Percentiles rank a stretch among this genome's conserved stretches.
These are phyloP conservation scores for Umimayanthus kanabou DNA, from an alignment of 92 coral and sea anemone genomes.

Conservation along the genomic window DNA sequence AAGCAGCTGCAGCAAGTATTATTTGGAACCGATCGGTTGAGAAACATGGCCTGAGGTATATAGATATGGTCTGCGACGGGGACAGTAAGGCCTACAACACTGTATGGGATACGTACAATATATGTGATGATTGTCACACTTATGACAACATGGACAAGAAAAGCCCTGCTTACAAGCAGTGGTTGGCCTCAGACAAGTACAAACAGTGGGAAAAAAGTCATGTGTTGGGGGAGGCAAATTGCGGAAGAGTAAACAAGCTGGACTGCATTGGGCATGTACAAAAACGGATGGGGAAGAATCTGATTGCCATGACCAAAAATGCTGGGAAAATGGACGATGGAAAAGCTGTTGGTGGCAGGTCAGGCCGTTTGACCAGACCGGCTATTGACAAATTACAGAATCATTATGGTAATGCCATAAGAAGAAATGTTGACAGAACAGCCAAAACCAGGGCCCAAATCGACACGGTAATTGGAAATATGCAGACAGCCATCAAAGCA, in stretches of 20 bases:
- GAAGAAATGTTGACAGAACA: background rate
- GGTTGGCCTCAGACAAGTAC: background rate
- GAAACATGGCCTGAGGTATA: constrained; percentile 1
- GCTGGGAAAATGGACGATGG: constrained; percentile 1
- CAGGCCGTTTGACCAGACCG: constrained; percentile 3
- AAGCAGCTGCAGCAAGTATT: constrained; percentile 12
- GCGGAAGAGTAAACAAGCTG: background rate
- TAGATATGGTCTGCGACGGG: constrained; percentile 21
- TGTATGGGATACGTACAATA: background rate
- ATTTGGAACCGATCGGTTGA: constrained; percentile 1
- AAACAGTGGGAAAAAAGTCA: constrained; percentile 1
- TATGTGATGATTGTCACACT: background rate
- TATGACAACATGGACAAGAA: constrained; percentile 9
- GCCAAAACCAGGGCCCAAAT: constrained; percentile 24
- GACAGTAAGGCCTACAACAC: constrained; percentile 10
- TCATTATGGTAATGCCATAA: constrained; percentile 17
- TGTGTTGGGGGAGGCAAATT: background rate
- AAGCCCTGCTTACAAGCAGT: background rate
- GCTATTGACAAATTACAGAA: constrained; percentile 8
- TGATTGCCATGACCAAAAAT: background rate
- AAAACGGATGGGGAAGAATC: background rate
- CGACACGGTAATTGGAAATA: constrained; percentile 6
- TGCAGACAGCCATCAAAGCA: constrained; percentile 29
- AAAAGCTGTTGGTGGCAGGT: constrained; percentile 14
- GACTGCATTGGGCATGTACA: background rate